Evolutionary conservation across 1,140 invertebrate genomes (phyloP).

Genomic region (Drosophila busckii): DNA sequence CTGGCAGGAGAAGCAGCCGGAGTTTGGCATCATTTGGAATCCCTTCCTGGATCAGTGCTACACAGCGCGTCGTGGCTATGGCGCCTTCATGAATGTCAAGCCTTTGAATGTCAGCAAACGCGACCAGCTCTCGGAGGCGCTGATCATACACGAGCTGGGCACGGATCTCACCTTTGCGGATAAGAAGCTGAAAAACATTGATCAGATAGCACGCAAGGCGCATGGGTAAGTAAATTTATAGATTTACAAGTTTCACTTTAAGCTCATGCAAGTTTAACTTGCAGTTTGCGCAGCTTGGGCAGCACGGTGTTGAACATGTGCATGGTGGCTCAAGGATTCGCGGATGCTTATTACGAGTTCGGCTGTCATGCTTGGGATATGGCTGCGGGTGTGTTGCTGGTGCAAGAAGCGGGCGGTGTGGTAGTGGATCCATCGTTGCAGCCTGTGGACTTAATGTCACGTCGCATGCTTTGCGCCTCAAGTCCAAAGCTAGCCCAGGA

Average conservation of each 20-base stretch:
- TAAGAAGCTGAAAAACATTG: slow-evolving; percentile 87
- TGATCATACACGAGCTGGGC: slow-evolving; percentile 90
- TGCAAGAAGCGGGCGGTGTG: slow-evolving; percentile 9
- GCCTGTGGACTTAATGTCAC: slow-evolving; percentile 6
- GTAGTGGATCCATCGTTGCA: slow-evolving; percentile 4
- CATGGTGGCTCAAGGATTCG: slow-evolving; percentile 14
- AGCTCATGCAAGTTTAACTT: background rate
- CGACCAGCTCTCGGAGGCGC: slow-evolving; percentile 85
- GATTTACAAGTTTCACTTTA: no score
- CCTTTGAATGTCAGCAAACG: slow-evolving; percentile 86
- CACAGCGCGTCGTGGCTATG: slow-evolving; percentile 89
- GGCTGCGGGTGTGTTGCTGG: slow-evolving; percentile 3
- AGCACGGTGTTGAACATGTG: slow-evolving; percentile 6
- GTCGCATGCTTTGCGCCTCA: slow-evolving; percentile 4
- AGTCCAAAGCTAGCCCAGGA: slow-evolving; percentile 6
- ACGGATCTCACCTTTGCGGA: no score
- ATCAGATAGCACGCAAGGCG: slow-evolving; percentile 82
- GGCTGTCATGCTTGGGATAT: slow-evolving; percentile 9
- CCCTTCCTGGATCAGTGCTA: slow-evolving; percentile 92
- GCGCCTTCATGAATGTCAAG: slow-evolving; percentile 91
- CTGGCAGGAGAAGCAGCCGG: slow-evolving; percentile 82
- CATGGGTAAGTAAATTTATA: slow-evolving; percentile 85
- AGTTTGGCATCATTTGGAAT: slow-evolving; percentile 93
- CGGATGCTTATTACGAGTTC: slow-evolving; percentile 15
- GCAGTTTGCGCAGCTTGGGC: slow-evolving; percentile 10